Conservation (phyloP, 2,888 invertebrate species). For the Papilio protenor region DNA sequence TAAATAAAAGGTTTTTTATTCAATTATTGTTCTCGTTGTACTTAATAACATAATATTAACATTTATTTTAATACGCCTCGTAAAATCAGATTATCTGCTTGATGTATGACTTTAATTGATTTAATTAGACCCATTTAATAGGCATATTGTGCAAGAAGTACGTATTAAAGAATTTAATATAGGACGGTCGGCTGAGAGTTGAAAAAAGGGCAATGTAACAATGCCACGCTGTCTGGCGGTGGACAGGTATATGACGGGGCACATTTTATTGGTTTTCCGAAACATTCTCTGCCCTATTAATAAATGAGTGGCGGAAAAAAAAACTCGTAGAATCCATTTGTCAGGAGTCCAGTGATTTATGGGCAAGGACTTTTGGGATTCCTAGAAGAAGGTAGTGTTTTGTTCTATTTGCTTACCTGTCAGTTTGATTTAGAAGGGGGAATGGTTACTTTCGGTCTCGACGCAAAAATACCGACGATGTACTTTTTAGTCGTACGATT, state of each 20-base stretch:
- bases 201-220: conserved; percentile 68
- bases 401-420: conserved; percentile 84
- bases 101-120: conserved; percentile 47
- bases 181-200: conserved; percentile 58
- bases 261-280: conserved; percentile 84
- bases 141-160: conserved; percentile 54
- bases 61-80: conserved; percentile 30
- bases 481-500: not conserved
- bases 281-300: conserved; percentile 83
- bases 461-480: conserved; percentile 23
- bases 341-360: conserved; percentile 82
- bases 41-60: not conserved
- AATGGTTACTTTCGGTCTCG: conserved; percentile 49
- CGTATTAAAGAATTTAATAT: conserved; percentile 54
- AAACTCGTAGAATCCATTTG: conserved; percentile 83
- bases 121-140: conserved; percentile 53
- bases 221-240: conserved; percentile 81
- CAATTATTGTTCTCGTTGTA: not conserved
- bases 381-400: conserved; percentile 80
- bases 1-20: no score
- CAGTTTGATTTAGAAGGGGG: conserved; percentile 78
- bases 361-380: conserved; percentile 78
- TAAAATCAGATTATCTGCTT: not conserved
- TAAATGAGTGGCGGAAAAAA: conserved; percentile 81
- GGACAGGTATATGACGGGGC: conserved; percentile 84